These are phyloP conservation scores for Linhomoeus sp. DNA, from an alignment of 2,888 invertebrate genomes.

Conservation along the genomic window DNA sequence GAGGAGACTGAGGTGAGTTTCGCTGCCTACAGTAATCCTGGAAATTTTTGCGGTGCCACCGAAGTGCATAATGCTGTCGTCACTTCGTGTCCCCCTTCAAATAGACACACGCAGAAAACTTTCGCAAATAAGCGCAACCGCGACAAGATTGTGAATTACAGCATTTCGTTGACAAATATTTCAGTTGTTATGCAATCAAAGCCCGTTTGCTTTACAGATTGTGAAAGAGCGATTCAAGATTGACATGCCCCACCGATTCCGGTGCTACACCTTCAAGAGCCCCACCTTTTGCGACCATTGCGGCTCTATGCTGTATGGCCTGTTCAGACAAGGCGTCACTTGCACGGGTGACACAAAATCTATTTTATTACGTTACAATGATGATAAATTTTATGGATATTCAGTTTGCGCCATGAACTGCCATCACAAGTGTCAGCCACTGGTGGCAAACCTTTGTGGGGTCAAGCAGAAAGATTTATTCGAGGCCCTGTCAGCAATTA, in stretches of 20 bases:
- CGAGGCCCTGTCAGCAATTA: constrained; percentile 70
- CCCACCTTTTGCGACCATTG: constrained; percentile 97
- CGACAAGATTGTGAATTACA: neutral
- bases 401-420: constrained; percentile 72
- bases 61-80: too few relatives aligned
- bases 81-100: too few relatives aligned
- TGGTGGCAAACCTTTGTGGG: constrained; percentile 92
- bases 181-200: neutral
- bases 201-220: constrained; percentile 43
- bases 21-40: neutral
- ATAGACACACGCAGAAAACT: too few relatives aligned
- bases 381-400: neutral
- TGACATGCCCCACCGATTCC: constrained; percentile 89
- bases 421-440: constrained; percentile 92
- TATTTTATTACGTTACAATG: too few relatives aligned
- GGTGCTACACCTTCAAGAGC: constrained; percentile 77
- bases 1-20: constrained; percentile 30
- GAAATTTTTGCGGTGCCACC: neutral
- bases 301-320: constrained; percentile 75
- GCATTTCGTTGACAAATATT: too few relatives aligned
- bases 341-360: constrained; percentile 89
- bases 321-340: constrained; percentile 82
- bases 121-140: too few relatives aligned
- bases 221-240: constrained; percentile 87
- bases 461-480: constrained; percentile 92